A percentile compares a stretch with the other conserved stretches of the same genome.
These are phyloP conservation scores for Lordiphosa fenestrarum DNA, from an alignment of 2,888 invertebrate species.

Conservation along the genomic window DNA sequence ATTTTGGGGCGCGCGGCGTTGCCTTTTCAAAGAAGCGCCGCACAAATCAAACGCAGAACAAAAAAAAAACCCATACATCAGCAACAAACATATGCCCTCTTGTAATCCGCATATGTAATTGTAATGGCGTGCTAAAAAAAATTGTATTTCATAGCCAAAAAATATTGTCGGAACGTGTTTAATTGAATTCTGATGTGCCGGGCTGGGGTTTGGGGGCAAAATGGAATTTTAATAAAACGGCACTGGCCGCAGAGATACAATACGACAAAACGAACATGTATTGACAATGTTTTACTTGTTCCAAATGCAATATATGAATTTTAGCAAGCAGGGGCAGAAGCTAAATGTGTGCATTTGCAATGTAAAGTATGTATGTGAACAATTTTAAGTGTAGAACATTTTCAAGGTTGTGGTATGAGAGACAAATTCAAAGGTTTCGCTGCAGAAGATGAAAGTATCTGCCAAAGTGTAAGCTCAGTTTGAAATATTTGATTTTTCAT, in stretches of 20 bases:
- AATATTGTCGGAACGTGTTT: constrained; percentile 72
- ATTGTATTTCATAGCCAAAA: constrained; percentile 64
- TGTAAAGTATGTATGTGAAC: too few species aligned
- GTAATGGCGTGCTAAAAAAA: constrained; percentile 68
- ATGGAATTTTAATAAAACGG: too few species aligned
- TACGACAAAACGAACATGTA: background rate
- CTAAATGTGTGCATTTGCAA: too few species aligned
- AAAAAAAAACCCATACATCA: constrained; percentile 15
- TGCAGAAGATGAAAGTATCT: too few species aligned
- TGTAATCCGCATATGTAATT: constrained; percentile 71
- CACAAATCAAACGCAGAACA: constrained; percentile 13
- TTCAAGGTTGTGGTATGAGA: too few species aligned
- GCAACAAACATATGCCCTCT: constrained; percentile 6
- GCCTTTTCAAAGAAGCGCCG: background rate
- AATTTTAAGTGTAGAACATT: too few species aligned
- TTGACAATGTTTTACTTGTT: background rate
- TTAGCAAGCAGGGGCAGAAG: too few species aligned
- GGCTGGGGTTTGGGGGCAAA: too few species aligned
- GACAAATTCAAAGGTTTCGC: too few species aligned
- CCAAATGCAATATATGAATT: constrained; percentile 7
- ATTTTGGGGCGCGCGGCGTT: constrained; percentile 17
- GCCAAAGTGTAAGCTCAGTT: too few species aligned
- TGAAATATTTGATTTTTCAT: too few species aligned
- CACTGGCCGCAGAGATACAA: too few species aligned
- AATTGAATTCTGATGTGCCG: constrained; percentile 73